Conservation (phyloP, 2,888 invertebrate species). For the Resseliella maxima region DNA sequence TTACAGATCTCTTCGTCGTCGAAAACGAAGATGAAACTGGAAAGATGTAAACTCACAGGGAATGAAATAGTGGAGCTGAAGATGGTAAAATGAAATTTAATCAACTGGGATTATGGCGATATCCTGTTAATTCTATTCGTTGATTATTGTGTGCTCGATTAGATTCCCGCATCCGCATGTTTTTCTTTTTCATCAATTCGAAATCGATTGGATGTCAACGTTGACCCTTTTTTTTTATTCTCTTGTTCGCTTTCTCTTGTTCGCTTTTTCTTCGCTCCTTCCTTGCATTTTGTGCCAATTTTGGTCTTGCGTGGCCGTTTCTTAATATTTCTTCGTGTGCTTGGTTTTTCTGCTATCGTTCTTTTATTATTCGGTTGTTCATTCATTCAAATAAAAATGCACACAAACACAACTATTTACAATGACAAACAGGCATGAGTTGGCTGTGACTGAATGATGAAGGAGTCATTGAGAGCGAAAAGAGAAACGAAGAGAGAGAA, state of each 20-base stretch:
- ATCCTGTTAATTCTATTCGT: constrained; percentile 47
- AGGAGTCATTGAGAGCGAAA: neutral
- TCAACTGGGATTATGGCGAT: constrained; percentile 47
- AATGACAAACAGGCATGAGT: constrained; percentile 10
- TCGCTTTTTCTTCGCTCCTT: neutral
- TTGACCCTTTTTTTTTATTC: constrained; percentile 32
- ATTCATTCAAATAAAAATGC: constrained; percentile 35
- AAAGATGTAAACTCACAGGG: neutral
- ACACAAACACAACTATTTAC: constrained; percentile 1
- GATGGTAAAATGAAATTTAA: constrained; percentile 32
- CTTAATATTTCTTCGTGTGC: neutral
- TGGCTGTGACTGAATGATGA: neutral
- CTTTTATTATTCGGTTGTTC: neutral
- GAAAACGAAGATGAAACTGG: neutral
- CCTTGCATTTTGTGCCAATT: neutral
- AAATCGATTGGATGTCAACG: constrained; percentile 46
- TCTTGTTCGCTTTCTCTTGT: neutral
- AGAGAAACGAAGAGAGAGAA: too few species aligned
- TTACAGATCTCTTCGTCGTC: too few species aligned
- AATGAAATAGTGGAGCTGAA: neutral
- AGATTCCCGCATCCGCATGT: constrained; percentile 53
- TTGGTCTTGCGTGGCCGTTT: neutral
- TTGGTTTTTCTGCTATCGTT: neutral
- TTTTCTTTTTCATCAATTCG: neutral
- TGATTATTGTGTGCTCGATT: constrained; percentile 52